Conservation (phyloP, 2,113 vertebrate genomes). For the Otocyon megalotis region DNA sequence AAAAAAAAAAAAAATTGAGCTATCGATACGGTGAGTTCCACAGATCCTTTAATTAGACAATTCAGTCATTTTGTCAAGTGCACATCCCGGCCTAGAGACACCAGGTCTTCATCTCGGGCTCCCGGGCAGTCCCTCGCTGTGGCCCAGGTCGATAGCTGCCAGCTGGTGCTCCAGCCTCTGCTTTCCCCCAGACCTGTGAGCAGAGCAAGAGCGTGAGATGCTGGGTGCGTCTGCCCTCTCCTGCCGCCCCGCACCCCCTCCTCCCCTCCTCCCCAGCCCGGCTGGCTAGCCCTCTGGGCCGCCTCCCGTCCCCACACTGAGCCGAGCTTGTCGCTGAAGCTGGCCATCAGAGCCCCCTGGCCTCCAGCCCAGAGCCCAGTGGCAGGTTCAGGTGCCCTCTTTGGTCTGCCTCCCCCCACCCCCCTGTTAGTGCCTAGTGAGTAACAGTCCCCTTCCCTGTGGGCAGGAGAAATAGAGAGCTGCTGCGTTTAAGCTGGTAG, state of each 20-base stretch:
- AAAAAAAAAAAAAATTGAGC: neutral
- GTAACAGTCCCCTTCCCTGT: neutral
- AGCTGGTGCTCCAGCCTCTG: neutral
- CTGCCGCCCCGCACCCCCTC: neutral
- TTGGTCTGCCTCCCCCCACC: neutral
- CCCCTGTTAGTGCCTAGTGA: neutral
- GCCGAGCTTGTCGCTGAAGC: neutral
- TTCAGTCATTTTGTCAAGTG: neutral
- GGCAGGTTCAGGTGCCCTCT: neutral
- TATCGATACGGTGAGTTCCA: constrained; percentile 17
- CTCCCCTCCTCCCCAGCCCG: neutral
- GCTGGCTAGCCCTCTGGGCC: neutral
- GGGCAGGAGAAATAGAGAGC: neutral
- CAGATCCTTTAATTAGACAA: neutral
- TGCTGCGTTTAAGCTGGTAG: neutral
- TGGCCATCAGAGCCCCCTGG: neutral
- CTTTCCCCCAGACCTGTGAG: neutral
- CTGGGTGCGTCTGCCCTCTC: neutral
- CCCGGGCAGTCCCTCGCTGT: neutral
- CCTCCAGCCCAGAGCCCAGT: neutral
- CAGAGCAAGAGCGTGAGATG: neutral
- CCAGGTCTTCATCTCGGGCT: neutral
- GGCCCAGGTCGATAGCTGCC: neutral
- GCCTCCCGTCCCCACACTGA: neutral
- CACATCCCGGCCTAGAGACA: neutral